Base-by-base conservation (phyloP, 2,888 invertebrate species). In the Andrena hattorfiana region DNA sequence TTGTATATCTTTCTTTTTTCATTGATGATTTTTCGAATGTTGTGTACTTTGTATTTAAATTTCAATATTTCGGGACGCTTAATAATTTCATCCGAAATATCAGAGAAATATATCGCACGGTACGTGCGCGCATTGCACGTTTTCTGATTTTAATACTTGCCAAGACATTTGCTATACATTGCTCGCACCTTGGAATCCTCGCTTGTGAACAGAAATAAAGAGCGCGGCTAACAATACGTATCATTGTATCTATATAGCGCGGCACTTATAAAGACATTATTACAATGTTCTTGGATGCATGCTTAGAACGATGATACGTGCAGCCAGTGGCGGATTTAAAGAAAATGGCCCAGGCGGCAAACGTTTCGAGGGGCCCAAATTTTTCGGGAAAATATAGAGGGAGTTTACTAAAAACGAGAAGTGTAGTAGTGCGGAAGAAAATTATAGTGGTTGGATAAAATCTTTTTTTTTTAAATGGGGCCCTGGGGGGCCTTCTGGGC, bases 181-280 rank as follows among this genome's bases (percentile, higher is more conserved):
- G 20, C 28, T 68, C 20, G 67, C 23, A 73, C 79, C 77, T 86
- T 85, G 76, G 77, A 81, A 77, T 78, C 77, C 72, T 69, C 71
- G 73, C 49, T 72, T 63, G 75, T 28, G 84, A 81, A 80, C 51
- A 73, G 81, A 78, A 85, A 87, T 76, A 84, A 87, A 83, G 76
- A 80, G 59, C 69, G 23, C 56, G 54, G 68, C 67, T 76, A 81
- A 81, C 81, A 82, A 82, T 81, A 75, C 56, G 62, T 71, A 69
- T 63, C 54, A 81, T 76, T 71, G 35, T 63, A 63, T 71, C 54
- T 73, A 71, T 23, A 71, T 49, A 62, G 32, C 16, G 32, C 26
- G 23, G 54, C 77, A 73, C 56, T 59, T 51, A 59, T 73, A 54
- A 67, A 80, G n/a, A 68, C 26, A 42, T 72, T 81, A 69, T 77